phyloP scores from a whole-genome alignment of 2,113 vertebrate genomes.

The Raja brachyura region DNA sequence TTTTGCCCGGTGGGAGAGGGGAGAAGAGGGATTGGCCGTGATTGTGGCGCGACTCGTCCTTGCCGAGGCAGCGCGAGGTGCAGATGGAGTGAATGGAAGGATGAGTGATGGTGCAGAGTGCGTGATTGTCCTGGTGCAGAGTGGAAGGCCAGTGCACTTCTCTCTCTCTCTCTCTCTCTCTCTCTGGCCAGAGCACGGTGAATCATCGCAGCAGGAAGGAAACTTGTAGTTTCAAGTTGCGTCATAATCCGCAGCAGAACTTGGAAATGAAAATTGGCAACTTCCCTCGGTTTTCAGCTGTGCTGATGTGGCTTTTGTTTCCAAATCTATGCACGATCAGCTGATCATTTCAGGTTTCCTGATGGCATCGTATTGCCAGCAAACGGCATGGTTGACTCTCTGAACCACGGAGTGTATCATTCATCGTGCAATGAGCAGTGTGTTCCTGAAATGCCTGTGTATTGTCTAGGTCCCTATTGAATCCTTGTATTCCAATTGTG shows the following conservation, averaged over 20 bases:
- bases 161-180: too few species aligned
- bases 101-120: too few species aligned
- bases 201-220: background rate
- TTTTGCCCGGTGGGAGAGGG: too few species aligned
- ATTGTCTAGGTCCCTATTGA: background rate
- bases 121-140: background rate
- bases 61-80: too few species aligned
- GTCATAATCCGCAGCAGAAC: background rate
- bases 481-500: background rate
- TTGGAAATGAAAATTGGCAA: background rate
- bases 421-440: background rate
- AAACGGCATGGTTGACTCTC: background rate
- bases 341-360: background rate
- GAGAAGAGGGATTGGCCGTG: too few species aligned
- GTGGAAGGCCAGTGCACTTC: background rate
- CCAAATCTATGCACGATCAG: background rate
- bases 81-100: too few species aligned
- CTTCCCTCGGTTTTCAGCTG: background rate
- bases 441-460: background rate
- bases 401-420: background rate
- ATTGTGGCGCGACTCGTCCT: too few species aligned
- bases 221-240: background rate
- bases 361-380: background rate
- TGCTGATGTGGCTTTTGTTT: slow-evolving; percentile 30
- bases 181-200: background rate